Evolutionary conservation across 2,797 vertebrate genomes (phyloP), one percentile per base, ranked within the genome.

Genomic region (Clarias pachynema): DNA sequence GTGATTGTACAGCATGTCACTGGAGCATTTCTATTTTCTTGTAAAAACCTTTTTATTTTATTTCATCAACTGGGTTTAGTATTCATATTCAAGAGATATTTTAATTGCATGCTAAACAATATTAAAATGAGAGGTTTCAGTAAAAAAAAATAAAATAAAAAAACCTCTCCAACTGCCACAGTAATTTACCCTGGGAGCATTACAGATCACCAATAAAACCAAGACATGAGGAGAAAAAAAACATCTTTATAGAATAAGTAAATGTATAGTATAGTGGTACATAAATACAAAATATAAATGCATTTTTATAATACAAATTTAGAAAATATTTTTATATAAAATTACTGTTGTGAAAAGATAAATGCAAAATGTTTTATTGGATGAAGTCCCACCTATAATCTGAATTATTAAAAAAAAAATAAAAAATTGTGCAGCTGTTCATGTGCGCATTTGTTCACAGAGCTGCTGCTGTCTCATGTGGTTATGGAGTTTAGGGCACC

Each of bases 401-500:
- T 31, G 49, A 57, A 29, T 26, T 22, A 31, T 53, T 31, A 4
- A 57, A 75, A 73, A 34, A 31, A 60, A 14, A 49, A 12, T 20
- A 49, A 34, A 22, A 60, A 79, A 31, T 56, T 62, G 5, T 29
- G 68, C 70, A 83, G 81, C 68, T 65, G 56, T 57, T 16, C 34
- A 18, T 69, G 59, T 69, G 57, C 9, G 40, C 6, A 22, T 59
- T 37, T 53, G 82, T 70, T 72, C 68, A 84, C 40, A 34, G 59
- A 73, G 26, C 26, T 31, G 34, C 22, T 65, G 63, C 40, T 44
- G 73, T 85, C 91, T 96, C 93, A 96, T 66, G 95, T 94, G 89
- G 91, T 84, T 60, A 89, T 91, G 22, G 94, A 93, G 89, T 94
- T 93, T 87, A 91, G 95, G 88, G 96, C 81, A 96, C 96, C 90